Evolutionary conservation across 2,888 invertebrate species (phyloP), one percentile per base, ranked within the genome.

Genomic region (Zeuzera pyrina): DNA sequence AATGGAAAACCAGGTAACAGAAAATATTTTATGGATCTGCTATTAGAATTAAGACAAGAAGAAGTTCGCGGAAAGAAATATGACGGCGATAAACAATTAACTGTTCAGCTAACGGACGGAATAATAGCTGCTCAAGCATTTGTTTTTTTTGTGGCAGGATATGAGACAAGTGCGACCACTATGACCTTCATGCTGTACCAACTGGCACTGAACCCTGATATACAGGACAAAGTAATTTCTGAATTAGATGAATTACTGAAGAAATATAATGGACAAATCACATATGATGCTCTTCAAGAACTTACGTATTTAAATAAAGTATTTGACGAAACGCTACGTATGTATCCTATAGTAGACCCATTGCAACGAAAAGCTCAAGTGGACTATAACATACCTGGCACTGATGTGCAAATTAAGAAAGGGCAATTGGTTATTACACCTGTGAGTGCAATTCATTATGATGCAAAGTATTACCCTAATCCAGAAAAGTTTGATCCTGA

Each of bases 251-350:
- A 41, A 15, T 48, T 58, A 3, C 42, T 71, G 5, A 32, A 45
- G 1, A 52, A 54, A 29, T 38, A 58, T 30, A 43, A 61, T 3
- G 68, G 64, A 0, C 38, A 65, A 35, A 29, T 83, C 12, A 62
- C 62, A 2, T 79, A 74, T 22, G 76, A 81, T 1, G 41, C 54
- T 0, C 26, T 84, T 6, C 51, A 46, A 12, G 69, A 72, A 12
- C 58, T 84, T 61, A 47, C 49, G 8, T 83, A 79, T 38, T 35
- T 83, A 32, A 64, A 68, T 11, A 61, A 62, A 49, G 67, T 67
- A 8, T 57, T 76, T 7, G 52, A 56, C 29, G 85, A 85, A 46
- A 66, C 73, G 0, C 45, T 84, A 13, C 52, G 85, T 13, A 66
- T 72, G 40, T 77, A 71, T 49, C 78, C 84, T 2, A 65, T 79